Conservation (phyloP, 2,797 vertebrate genomes). For the Rhincodon typus region DNA sequence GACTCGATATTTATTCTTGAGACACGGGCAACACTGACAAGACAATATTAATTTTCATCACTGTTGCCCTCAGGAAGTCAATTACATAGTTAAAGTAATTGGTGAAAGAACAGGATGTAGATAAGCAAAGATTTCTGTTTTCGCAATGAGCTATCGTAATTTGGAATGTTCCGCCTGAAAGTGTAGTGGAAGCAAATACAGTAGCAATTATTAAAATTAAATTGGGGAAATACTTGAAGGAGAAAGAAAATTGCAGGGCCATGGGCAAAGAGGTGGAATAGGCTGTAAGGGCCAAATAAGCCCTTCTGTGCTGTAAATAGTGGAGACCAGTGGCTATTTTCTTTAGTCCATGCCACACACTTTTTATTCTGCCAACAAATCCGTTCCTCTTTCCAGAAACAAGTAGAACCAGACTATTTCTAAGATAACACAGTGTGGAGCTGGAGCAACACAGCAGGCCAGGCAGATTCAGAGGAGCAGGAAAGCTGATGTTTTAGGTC, state of each 20-base stretch:
- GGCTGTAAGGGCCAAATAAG: background rate
- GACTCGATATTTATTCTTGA: background rate
- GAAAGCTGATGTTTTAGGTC: no score
- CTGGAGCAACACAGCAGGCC: no score
- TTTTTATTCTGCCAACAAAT: background rate
- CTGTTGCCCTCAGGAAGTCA: background rate
- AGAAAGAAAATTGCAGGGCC: background rate
- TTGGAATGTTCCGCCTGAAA: background rate
- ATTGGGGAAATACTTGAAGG: background rate
- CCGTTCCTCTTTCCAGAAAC: background rate
- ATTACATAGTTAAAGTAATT: background rate
- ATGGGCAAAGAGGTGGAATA: background rate
- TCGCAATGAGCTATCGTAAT: background rate
- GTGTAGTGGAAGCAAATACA: no score
- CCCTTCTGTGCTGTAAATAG: background rate
- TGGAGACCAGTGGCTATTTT: background rate
- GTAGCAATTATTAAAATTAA: background rate
- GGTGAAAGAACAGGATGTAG: background rate
- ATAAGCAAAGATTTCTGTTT: background rate
- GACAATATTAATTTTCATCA: background rate
- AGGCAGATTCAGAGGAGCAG: no score
- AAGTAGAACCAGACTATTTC: background rate
- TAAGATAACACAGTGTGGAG: background rate
- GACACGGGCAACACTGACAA: background rate
- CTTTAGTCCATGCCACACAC: background rate